These are phyloP conservation scores for Drosophila antonietae DNA, from an alignment of 2,888 invertebrate genomes.

Conservation along the genomic window DNA sequence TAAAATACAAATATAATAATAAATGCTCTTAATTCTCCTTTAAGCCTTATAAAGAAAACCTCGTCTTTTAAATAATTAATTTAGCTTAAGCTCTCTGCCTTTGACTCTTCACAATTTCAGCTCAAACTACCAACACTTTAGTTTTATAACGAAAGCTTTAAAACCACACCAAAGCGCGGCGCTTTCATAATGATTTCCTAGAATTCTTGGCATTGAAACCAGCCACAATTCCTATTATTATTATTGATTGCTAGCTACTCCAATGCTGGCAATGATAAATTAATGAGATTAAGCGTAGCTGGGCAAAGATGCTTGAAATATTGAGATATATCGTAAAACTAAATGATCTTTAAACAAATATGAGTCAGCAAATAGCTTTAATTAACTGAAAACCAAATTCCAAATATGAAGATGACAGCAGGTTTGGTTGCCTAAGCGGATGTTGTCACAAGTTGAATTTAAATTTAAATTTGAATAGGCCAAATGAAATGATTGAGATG, in stretches of 20 bases:
- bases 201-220: not conserved
- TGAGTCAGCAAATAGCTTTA: constrained; percentile 31
- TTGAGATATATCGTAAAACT: constrained; percentile 7
- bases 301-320: constrained; percentile 4
- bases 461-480: constrained; percentile 25
- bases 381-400: constrained; percentile 27
- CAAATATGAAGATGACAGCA: constrained; percentile 22
- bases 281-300: not conserved
- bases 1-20: too few relatives aligned
- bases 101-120: not conserved
- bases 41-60: too few relatives aligned
- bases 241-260: constrained; percentile 4
- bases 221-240: not conserved
- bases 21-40: too few relatives aligned
- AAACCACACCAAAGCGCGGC: not conserved
- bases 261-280: not conserved
- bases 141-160: not conserved
- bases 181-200: not conserved
- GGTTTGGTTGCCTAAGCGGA: constrained; percentile 57
- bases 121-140: too few relatives aligned
- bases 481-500: constrained; percentile 38
- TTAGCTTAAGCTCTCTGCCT: too few relatives aligned
- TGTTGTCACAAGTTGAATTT: constrained; percentile 35
- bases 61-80: not conserved
- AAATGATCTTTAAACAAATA: not conserved